phyloP scores from a whole-genome alignment of 2,888 invertebrate genomes.

The Artemia sp. region DNA sequence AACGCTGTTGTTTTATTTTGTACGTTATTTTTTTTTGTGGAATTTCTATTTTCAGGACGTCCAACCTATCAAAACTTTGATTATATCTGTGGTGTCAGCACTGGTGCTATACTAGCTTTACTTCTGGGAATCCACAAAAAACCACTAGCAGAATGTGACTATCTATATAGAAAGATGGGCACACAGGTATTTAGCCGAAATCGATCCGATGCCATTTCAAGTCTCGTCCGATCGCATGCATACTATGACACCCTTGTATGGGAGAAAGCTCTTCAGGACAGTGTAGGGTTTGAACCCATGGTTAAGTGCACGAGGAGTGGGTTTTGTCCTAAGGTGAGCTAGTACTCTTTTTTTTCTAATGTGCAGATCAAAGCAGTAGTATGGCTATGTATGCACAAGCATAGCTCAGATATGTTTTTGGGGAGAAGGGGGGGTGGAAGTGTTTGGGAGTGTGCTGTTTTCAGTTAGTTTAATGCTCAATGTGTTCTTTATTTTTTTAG shows the following conservation, averaged over 20 bases:
- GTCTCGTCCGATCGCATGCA: constrained; percentile 63
- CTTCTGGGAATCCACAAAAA: constrained; percentile 42
- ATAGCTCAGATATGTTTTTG: no score
- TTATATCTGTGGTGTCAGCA: constrained; percentile 65
- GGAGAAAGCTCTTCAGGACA: constrained; percentile 29
- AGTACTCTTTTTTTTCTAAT: neutral
- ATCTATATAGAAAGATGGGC: constrained; percentile 43
- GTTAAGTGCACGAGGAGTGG: constrained; percentile 41
- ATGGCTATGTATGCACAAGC: no score
- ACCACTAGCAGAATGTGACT: constrained; percentile 43
- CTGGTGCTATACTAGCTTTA: constrained; percentile 61
- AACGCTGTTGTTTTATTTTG: no score
- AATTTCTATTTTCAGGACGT: constrained; percentile 25
- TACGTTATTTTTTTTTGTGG: no score
- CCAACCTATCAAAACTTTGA: constrained; percentile 63
- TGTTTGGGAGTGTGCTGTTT: no score
- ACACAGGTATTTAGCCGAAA: constrained; percentile 48
- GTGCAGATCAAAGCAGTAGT: no score
- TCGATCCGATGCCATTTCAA: constrained; percentile 48
- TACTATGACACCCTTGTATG: constrained; percentile 72
- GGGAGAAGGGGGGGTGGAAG: no score
- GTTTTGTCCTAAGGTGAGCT: constrained; percentile 40
- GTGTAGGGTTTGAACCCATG: constrained; percentile 29
- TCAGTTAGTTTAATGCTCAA: no score
- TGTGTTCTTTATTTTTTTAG: no score